phyloP scores from a whole-genome alignment of 2,797 vertebrate genomes.

The Diglossa cyanea region DNA sequence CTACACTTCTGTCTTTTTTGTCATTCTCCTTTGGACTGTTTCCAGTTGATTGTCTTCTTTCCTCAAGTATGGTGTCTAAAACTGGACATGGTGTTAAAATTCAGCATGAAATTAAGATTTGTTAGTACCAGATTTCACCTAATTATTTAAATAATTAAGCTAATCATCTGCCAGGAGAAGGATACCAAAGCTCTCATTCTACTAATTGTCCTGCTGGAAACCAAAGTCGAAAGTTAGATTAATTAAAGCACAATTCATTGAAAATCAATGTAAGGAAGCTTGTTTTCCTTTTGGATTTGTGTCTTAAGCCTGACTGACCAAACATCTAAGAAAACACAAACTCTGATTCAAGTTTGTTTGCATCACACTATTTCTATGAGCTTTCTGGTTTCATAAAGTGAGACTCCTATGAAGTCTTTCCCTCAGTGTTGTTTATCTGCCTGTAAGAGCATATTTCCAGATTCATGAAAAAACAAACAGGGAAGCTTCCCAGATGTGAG shows the following conservation, averaged over 20 bases:
- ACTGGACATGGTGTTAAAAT: not conserved
- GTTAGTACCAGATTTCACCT: not conserved
- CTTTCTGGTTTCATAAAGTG: not conserved
- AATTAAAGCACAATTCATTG: constrained; percentile 9
- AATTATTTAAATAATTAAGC: constrained; percentile 24
- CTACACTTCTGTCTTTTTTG: not conserved
- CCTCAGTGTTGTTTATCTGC: not conserved
- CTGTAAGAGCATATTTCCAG: not conserved
- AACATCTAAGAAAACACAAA: not conserved
- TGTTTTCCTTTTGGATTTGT: not conserved
- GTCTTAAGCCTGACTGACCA: not conserved
- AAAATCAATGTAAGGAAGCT: constrained; percentile 7
- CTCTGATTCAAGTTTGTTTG: not conserved
- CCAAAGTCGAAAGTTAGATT: not conserved
- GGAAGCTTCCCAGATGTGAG: not conserved
- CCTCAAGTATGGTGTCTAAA: not conserved
- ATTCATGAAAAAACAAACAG: not conserved
- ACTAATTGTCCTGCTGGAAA: constrained; percentile 4
- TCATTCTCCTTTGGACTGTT: not conserved
- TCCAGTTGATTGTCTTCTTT: not conserved
- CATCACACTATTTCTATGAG: not conserved
- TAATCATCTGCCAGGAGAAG: not conserved
- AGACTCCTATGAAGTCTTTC: not conserved
- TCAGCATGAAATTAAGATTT: constrained; percentile 19
- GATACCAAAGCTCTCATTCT: not conserved